A percentile compares a stretch with the other conserved stretches of the same genome.
Conservation (phyloP, 2,888 invertebrate species). For the Nemotelus nigrinus region DNA sequence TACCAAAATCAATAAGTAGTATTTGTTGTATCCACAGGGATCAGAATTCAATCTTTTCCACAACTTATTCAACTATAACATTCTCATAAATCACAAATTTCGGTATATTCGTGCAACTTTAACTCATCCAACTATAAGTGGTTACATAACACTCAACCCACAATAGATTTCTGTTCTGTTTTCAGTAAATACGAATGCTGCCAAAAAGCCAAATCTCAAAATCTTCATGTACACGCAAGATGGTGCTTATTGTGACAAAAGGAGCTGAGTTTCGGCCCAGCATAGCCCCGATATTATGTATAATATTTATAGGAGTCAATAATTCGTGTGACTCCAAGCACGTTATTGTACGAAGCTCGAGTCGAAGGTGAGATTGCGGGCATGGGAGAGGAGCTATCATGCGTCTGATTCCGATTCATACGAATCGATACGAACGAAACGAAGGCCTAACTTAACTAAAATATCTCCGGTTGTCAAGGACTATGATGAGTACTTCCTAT, state of each 20-base stretch:
- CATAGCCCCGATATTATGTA: background rate
- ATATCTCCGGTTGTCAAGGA: constrained; percentile 44
- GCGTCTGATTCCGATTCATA: constrained; percentile 21
- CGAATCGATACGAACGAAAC: constrained; percentile 28
- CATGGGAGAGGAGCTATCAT: background rate
- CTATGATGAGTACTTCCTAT: constrained; percentile 35
- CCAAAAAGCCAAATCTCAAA: background rate
- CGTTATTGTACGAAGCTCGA: background rate
- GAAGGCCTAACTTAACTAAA: constrained; percentile 42
- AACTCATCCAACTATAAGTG: too few relatives aligned
- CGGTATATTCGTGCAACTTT: too few relatives aligned
- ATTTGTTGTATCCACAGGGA: too few relatives aligned
- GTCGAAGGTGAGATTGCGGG: background rate
- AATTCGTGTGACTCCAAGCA: constrained; percentile 8
- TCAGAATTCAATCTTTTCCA: too few relatives aligned
- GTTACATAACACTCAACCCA: background rate
- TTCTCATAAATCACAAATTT: too few relatives aligned
- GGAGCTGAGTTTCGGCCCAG: too few relatives aligned
- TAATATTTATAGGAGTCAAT: constrained; percentile 20
- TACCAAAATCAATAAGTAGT: too few relatives aligned
- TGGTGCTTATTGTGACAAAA: too few relatives aligned
- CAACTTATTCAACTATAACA: too few relatives aligned
- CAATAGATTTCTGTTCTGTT: background rate
- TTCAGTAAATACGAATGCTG: background rate
- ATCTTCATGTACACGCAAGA: too few relatives aligned